Percentiles rank a stretch among this genome's conserved stretches.
phyloP scores from a whole-genome alignment of 2,888 invertebrate genomes.

The Leucozona laternaria region DNA sequence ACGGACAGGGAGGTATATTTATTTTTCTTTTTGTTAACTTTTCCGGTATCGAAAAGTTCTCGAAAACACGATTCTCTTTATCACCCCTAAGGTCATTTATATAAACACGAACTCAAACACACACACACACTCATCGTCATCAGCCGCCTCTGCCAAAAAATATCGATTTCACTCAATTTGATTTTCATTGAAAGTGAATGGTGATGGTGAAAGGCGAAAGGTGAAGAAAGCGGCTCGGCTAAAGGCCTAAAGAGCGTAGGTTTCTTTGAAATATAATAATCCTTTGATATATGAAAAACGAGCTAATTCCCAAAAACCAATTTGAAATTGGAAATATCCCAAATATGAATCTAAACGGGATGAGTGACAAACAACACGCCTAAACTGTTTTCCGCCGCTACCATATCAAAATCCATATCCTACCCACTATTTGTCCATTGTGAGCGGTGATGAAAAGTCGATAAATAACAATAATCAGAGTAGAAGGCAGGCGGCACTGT shows the following conservation, averaged over 20 bases:
- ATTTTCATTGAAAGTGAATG: conserved; percentile 56
- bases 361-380: not conserved
- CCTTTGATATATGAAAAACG: conserved; percentile 30
- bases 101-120: not conserved
- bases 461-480: conserved; percentile 24
- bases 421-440: conserved; percentile 1
- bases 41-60: conserved; percentile 12
- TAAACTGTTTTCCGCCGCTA: not conserved
- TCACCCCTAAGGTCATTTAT: conserved; percentile 15
- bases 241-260: too few relatives aligned
- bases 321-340: conserved; percentile 32
- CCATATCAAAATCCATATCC: not conserved
- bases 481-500: conserved; percentile 2
- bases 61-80: not conserved
- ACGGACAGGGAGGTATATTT: too few relatives aligned
- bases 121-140: not conserved
- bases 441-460: conserved; percentile 29
- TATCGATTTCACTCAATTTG: conserved; percentile 53
- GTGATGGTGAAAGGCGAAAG: conserved; percentile 6
- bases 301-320: conserved; percentile 12
- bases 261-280: too few relatives aligned
- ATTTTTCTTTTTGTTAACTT: not conserved
- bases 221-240: too few relatives aligned
- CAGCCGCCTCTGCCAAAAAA: conserved; percentile 9
- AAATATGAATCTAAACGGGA: not conserved